Evolutionary conservation across 2,888 invertebrate genomes (phyloP).

Genomic region (Barypeithes pellucidus): DNA sequence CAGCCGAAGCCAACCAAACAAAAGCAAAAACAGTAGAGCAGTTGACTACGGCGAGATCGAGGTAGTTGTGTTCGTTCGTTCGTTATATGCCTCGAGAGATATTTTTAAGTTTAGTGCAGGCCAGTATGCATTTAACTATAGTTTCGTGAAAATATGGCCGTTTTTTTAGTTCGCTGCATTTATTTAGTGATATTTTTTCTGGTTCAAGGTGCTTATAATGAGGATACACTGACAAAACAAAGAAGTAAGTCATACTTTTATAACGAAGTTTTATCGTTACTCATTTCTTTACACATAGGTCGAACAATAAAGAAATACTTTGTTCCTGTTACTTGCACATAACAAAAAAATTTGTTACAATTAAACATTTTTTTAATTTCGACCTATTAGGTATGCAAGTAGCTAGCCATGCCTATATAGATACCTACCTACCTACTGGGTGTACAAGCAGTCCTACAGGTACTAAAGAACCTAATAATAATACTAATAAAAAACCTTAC

Average conservation of each 20-base stretch:
- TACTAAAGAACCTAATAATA: too few relatives aligned
- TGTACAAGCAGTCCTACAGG: too few relatives aligned
- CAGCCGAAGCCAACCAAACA: conserved; percentile 28
- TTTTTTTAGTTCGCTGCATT: conserved; percentile 58
- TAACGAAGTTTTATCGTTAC: neutral
- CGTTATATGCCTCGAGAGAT: conserved; percentile 30
- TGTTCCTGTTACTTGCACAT: too few relatives aligned
- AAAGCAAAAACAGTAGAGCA: conserved; percentile 32
- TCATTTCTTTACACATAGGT: too few relatives aligned
- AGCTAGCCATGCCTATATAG: too few relatives aligned
- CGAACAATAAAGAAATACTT: too few relatives aligned
- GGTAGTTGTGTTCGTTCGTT: conserved; percentile 31
- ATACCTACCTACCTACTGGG: too few relatives aligned
- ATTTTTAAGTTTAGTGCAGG: conserved; percentile 39
- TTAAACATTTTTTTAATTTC: too few relatives aligned
- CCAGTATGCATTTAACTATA: conserved; percentile 50
- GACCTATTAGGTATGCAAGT: too few relatives aligned
- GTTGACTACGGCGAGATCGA: conserved; percentile 29
- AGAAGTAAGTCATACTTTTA: conserved; percentile 56
- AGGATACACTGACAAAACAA: conserved; percentile 57
- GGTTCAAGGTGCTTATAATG: conserved; percentile 54
- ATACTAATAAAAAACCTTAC: too few relatives aligned
- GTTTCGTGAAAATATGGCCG: conserved; percentile 60
- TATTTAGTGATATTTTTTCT: conserved; percentile 58
- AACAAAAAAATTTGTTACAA: too few relatives aligned